Percentiles rank a stretch among this genome's conserved stretches.
Evolutionary conservation across 2,888 invertebrate genomes (phyloP).

Genomic region (Zeuzera pyrina): DNA sequence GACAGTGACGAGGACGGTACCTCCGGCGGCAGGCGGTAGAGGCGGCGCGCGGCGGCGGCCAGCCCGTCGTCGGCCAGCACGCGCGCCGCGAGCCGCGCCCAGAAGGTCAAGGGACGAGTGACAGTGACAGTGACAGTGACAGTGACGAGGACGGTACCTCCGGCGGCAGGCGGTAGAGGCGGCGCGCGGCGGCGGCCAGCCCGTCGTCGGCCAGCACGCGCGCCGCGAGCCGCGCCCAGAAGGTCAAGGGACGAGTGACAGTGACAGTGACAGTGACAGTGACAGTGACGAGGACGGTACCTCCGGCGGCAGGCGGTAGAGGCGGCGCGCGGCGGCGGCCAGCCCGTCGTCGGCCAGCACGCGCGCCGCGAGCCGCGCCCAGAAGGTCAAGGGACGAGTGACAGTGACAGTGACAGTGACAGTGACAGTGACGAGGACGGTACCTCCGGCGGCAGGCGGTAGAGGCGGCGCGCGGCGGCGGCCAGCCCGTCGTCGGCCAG

Average conservation of each 20-base stretch:
- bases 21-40: constrained; percentile 73
- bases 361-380: background rate
- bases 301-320: too few relatives aligned
- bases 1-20: too few relatives aligned
- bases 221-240: too few relatives aligned
- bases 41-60: constrained; percentile 81
- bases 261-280: too few relatives aligned
- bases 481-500: constrained; percentile 88
- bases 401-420: background rate
- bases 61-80: constrained; percentile 89
- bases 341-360: background rate
- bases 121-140: background rate
- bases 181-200: background rate
- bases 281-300: too few relatives aligned
- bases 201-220: background rate
- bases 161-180: background rate
- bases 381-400: background rate
- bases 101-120: background rate
- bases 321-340: background rate
- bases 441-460: constrained; percentile 78
- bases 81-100: background rate
- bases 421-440: background rate
- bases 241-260: too few relatives aligned
- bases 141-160: background rate
- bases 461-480: constrained; percentile 81